These are phyloP conservation scores for Prosopocoilus inquinatus DNA, from an alignment of 2,888 invertebrate genomes.

Conservation along the genomic window DNA sequence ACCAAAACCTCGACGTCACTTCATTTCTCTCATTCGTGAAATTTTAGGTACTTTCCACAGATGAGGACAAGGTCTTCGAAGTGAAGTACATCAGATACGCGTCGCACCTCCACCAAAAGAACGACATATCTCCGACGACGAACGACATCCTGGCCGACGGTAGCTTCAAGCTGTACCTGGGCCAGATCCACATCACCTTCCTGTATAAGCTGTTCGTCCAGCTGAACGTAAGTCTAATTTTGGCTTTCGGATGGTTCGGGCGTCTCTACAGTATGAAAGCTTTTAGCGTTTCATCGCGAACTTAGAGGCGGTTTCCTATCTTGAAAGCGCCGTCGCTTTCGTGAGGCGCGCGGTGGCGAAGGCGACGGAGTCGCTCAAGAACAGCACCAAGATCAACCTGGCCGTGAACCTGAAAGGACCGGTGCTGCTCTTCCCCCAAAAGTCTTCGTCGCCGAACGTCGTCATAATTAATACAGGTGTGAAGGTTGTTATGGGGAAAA, in stretches of 20 bases:
- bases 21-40: background rate
- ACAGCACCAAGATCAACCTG: constrained; percentile 44
- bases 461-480: constrained; percentile 72
- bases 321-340: constrained; percentile 32
- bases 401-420: constrained; percentile 61
- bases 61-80: constrained; percentile 78
- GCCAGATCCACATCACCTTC: constrained; percentile 69
- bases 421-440: constrained; percentile 73
- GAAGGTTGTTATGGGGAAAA: constrained; percentile 5
- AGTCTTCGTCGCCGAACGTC: constrained; percentile 74
- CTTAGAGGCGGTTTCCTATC: constrained; percentile 41
- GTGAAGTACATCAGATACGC: constrained; percentile 74
- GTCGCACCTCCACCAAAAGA: constrained; percentile 54
- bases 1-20: constrained; percentile 6
- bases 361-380: constrained; percentile 45
- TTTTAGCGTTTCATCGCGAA: constrained; percentile 45
- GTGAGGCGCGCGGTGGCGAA: constrained; percentile 31
- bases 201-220: constrained; percentile 65
- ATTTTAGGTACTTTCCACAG: constrained; percentile 66
- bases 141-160: constrained; percentile 64
- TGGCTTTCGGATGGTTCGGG: background rate
- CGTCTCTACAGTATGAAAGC: background rate
- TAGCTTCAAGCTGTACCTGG: constrained; percentile 66
- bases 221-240: constrained; percentile 56
- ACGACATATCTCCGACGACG: constrained; percentile 53